Conservation (phyloP, 2,888 invertebrate genomes). For the Biston stratarius region DNA sequence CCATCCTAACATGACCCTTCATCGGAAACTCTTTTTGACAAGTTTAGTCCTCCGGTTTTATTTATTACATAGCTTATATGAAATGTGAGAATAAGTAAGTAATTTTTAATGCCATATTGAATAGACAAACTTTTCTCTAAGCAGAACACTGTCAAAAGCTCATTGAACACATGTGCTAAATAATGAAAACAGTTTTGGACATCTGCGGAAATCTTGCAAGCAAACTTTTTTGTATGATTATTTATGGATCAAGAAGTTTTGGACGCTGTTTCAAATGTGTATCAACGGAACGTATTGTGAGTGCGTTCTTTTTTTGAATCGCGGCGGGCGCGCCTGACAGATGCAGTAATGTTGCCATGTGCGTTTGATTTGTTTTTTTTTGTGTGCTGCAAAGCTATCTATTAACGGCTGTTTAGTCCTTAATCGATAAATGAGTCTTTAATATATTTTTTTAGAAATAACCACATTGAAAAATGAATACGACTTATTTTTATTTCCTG, state of each 20-base stretch:
- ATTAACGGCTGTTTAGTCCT: constrained; percentile 26
- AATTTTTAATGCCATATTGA: no score
- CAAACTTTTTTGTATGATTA: not conserved
- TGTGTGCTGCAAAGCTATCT: constrained; percentile 24
- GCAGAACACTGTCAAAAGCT: no score
- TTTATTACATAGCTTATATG: not conserved
- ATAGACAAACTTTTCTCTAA: no score
- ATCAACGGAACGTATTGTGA: constrained; percentile 59
- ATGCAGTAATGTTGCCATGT: constrained; percentile 83
- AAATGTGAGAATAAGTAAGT: no score
- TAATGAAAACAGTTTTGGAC: no score
- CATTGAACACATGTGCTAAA: no score
- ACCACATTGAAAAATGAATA: no score
- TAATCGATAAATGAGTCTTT: constrained; percentile 16
- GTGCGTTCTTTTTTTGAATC: constrained; percentile 78
- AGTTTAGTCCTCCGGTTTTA: not conserved
- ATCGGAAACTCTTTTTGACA: not conserved
- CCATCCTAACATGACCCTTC: constrained; percentile 45
- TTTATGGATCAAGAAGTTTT: constrained; percentile 41
- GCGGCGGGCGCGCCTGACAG: constrained; percentile 77
- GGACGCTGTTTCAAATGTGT: constrained; percentile 46
- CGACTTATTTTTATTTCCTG: no score
- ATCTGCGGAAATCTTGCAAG: no score
- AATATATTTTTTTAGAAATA: no score
- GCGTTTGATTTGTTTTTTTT: constrained; percentile 61